Percentiles rank a stretch among this genome's conserved stretches.
Evolutionary conservation across 2,888 invertebrate species (phyloP).

Genomic region (Trachelus tabidus): DNA sequence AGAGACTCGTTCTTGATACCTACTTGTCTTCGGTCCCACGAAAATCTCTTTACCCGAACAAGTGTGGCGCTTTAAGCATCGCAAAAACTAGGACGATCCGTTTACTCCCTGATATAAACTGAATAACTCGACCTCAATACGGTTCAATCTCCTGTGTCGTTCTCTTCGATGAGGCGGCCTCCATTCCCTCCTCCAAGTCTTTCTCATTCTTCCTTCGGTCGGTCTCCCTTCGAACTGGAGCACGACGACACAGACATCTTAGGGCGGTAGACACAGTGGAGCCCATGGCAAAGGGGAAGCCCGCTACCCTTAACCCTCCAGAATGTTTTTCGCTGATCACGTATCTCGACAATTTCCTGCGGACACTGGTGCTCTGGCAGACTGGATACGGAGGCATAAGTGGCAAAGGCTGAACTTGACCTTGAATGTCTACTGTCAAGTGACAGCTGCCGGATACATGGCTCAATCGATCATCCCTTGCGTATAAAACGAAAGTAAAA

Average conservation of each 20-base stretch:
- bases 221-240: neutral
- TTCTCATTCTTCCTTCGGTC: neutral
- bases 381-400: neutral
- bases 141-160: neutral
- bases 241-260: neutral
- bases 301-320: neutral
- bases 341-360: neutral
- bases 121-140: constrained; percentile 3
- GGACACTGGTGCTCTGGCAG: neutral
- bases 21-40: neutral
- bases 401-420: neutral
- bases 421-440: neutral
- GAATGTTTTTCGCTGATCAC: neutral
- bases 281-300: neutral
- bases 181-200: neutral
- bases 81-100: neutral
- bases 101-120: constrained; percentile 1
- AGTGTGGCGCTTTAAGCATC: neutral
- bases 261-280: neutral
- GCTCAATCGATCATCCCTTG: neutral
- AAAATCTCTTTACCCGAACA: neutral
- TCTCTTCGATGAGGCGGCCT: neutral
- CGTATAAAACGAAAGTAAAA: neutral
- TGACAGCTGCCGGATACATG: neutral
- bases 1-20: neutral